A percentile compares a stretch with the other conserved stretches of the same genome.
Evolutionary conservation across 1,140 invertebrate species (phyloP).

Genomic region (Leptopilina clavipes): DNA sequence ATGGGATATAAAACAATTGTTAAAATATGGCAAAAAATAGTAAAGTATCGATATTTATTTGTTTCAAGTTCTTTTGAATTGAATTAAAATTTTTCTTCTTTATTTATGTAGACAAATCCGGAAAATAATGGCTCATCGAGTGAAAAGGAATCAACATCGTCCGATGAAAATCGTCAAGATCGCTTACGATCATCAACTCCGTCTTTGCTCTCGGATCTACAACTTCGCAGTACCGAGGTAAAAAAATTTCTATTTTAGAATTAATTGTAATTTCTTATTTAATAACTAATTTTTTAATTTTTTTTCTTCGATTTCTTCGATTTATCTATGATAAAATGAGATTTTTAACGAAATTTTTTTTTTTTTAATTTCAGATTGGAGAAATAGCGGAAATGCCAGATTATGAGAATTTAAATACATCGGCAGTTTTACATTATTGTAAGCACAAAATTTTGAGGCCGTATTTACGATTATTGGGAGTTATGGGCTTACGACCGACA

Average conservation of each 20-base stretch:
- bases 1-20: slow-evolving; percentile 45
- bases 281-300: too few species aligned
- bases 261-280: too few species aligned
- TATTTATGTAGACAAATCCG: slow-evolving; percentile 58
- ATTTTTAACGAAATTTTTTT: background rate
- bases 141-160: slow-evolving; percentile 58
- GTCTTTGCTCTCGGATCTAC: slow-evolving; percentile 67
- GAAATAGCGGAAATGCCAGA: slow-evolving; percentile 80
- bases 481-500: slow-evolving; percentile 84
- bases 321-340: too few species aligned
- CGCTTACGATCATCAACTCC: slow-evolving; percentile 56
- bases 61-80: slow-evolving; percentile 5
- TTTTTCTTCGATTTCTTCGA: too few species aligned
- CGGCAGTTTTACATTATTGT: slow-evolving; percentile 84
- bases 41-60: slow-evolving; percentile 33
- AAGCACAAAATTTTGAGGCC: slow-evolving; percentile 86
- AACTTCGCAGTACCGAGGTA: slow-evolving; percentile 70
- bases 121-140: slow-evolving; percentile 58
- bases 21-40: slow-evolving; percentile 45
- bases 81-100: background rate
- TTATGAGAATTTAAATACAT: slow-evolving; percentile 81
- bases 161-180: slow-evolving; percentile 57
- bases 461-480: slow-evolving; percentile 82
- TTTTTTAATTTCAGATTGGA: slow-evolving; percentile 75
- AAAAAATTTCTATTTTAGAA: too few species aligned